Evolutionary conservation across 2,113 vertebrate genomes (phyloP).

Genomic region (Oreotrochilus melanogaster): DNA sequence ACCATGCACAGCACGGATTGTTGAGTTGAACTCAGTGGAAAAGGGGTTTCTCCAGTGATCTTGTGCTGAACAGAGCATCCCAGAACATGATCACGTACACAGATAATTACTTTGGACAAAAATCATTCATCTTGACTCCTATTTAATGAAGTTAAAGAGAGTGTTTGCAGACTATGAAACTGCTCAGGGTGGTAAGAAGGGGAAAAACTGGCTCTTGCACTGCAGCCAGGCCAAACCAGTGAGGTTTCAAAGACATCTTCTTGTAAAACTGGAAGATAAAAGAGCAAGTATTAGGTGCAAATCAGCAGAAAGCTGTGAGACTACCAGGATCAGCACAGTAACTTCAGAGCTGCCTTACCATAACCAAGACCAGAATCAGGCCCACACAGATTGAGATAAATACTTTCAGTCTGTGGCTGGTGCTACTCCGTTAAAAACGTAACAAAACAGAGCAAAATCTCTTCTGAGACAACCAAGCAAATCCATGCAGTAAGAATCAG

Average conservation of each 20-base stretch:
- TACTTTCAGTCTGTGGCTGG: neutral
- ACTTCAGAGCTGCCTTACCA: neutral
- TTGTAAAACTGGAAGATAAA: neutral
- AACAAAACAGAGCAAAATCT: neutral
- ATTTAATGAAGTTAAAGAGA: neutral
- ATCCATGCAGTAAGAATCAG: neutral
- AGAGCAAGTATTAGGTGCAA: neutral
- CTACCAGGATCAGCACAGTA: neutral
- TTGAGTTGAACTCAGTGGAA: neutral
- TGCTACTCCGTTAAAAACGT: neutral
- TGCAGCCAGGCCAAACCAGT: neutral
- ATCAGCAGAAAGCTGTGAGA: neutral
- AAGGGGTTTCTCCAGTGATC: neutral
- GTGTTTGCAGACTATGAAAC: neutral
- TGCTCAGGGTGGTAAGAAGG: neutral
- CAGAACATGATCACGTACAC: neutral
- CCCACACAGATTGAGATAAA: neutral
- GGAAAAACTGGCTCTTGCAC: neutral
- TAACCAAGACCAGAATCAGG: neutral
- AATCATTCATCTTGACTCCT: neutral
- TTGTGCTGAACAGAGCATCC: neutral
- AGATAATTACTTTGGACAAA: neutral
- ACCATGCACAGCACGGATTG: neutral
- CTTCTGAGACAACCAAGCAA: neutral
- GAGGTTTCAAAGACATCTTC: neutral